A percentile compares a stretch with the other conserved stretches of the same genome.
Conservation (phyloP, 2,888 invertebrate species). For the Argynnis bischoffii region DNA sequence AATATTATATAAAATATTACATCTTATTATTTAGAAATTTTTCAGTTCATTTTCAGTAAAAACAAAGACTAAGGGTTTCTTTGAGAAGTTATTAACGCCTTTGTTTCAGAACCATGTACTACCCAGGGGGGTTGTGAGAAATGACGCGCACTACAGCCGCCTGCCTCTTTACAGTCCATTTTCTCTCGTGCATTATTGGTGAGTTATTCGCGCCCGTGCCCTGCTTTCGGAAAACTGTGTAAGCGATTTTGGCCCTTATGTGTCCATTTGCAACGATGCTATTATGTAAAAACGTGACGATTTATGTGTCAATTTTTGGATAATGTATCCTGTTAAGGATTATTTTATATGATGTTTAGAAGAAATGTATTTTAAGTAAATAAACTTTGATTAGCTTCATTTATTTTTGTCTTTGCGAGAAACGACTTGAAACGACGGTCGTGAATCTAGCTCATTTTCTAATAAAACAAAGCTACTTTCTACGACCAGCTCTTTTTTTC, state of each 20-base stretch:
- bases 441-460: no score
- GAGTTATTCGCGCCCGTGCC: conserved; percentile 49
- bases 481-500: no score
- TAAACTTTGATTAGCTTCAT: neutral
- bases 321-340: conserved; percentile 16
- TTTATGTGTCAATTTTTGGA: conserved; percentile 31
- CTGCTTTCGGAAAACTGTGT: conserved; percentile 31
- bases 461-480: no score
- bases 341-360: neutral
- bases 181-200: conserved; percentile 76
- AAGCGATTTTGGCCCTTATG: conserved; percentile 41
- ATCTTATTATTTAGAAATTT: conserved; percentile 5
- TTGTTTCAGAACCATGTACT: conserved; percentile 74
- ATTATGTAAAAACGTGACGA: conserved; percentile 26
- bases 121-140: conserved; percentile 48
- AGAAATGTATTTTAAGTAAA: neutral
- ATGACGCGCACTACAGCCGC: conserved; percentile 67
- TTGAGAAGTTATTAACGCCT: conserved; percentile 62
- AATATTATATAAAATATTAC: neutral
- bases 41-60: conserved; percentile 30
- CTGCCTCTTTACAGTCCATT: conserved; percentile 75
- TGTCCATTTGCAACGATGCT: conserved; percentile 26
- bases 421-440: no score
- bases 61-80: conserved; percentile 45
- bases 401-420: neutral